Percentiles rank a stretch among this genome's conserved stretches.
These are phyloP conservation scores for Mustelus asterias DNA, from an alignment of 2,113 vertebrate species.

Conservation along the genomic window DNA sequence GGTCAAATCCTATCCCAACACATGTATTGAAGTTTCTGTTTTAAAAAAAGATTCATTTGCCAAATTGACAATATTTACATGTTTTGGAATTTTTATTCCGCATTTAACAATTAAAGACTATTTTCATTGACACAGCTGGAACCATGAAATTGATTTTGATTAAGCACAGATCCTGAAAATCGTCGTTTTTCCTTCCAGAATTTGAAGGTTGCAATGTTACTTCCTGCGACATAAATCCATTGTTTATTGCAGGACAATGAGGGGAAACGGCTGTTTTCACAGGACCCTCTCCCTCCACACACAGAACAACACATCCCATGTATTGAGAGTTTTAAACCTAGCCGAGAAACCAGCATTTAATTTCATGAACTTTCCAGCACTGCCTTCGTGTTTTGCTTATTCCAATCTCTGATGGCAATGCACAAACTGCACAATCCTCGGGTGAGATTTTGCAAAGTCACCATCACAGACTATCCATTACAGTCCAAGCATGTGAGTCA, in stretches of 20 bases:
- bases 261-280: not conserved
- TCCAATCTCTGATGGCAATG: not conserved
- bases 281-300: not conserved
- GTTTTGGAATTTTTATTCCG: too few species aligned
- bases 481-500: not conserved
- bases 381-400: not conserved
- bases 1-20: too few species aligned
- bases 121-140: not conserved
- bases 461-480: not conserved
- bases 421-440: not conserved
- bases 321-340: not conserved
- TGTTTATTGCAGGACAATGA: slow-evolving; percentile 15
- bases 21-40: too few species aligned
- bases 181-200: not conserved
- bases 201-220: slow-evolving; percentile 22
- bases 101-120: too few species aligned
- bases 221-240: slow-evolving; percentile 28
- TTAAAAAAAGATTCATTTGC: too few species aligned
- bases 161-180: slow-evolving; percentile 22
- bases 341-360: not conserved
- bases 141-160: not conserved
- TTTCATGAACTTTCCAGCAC: not conserved
- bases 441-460: not conserved
- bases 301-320: not conserved
- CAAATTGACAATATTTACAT: too few species aligned